These are phyloP conservation scores for Hormaphis cornu DNA, from an alignment of 1,140 invertebrate species.

Conservation along the genomic window DNA sequence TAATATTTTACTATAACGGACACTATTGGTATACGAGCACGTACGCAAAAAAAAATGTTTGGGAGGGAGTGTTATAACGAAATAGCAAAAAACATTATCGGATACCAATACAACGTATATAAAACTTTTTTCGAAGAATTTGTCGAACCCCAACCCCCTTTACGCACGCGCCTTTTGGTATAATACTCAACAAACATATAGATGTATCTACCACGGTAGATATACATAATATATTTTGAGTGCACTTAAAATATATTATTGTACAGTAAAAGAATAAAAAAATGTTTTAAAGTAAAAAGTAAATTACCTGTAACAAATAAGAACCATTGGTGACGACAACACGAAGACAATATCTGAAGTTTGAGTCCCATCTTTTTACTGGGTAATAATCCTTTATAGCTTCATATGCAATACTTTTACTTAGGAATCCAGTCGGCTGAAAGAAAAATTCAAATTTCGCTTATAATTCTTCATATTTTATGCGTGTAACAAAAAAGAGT, in stretches of 20 bases:
- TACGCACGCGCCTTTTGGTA: neutral
- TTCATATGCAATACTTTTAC: constrained; percentile 46
- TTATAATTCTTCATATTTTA: neutral
- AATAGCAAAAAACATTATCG: too few species aligned
- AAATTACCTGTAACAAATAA: constrained; percentile 56
- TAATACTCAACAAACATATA: neutral
- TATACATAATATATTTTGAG: too few species aligned
- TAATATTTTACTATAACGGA: neutral
- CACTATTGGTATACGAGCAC: too few species aligned
- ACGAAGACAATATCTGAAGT: constrained; percentile 69
- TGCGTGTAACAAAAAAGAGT: too few species aligned
- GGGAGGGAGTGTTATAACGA: too few species aligned
- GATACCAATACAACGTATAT: too few species aligned
- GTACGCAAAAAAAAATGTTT: too few species aligned
- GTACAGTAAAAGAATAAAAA: neutral
- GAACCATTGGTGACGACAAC: constrained; percentile 69
- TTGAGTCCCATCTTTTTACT: constrained; percentile 68
- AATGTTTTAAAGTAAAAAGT: neutral
- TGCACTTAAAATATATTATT: neutral
- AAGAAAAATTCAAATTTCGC: neutral
- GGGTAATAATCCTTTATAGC: constrained; percentile 70
- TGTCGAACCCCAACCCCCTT: too few species aligned
- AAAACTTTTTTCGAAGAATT: too few species aligned
- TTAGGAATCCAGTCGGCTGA: constrained; percentile 3
- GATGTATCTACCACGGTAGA: neutral